Conservation (phyloP, 2,888 invertebrate genomes). For the Sipha maydis region DNA sequence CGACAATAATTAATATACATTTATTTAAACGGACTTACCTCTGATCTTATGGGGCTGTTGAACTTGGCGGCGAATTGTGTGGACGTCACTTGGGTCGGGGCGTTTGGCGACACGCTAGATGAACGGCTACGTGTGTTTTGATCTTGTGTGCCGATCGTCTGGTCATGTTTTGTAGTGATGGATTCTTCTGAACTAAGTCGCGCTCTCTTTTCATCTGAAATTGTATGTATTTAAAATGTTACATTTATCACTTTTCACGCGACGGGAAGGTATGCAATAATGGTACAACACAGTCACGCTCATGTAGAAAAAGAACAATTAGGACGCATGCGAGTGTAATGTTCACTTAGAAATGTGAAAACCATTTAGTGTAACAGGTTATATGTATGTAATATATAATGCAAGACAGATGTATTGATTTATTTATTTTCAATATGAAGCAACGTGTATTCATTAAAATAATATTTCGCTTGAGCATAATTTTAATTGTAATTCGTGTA, state of each 20-base stretch:
- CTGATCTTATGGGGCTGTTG: conserved; percentile 50
- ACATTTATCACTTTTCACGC: neutral
- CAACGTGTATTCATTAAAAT: neutral
- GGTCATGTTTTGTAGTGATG: conserved; percentile 39
- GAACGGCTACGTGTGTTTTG: conserved; percentile 51
- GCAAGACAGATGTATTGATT: neutral
- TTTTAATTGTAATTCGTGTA: neutral
- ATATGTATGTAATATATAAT: no score
- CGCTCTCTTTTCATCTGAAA: conserved; percentile 54
- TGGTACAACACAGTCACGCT: neutral
- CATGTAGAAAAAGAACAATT: neutral
- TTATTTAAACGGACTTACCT: conserved; percentile 44
- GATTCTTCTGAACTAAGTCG: conserved; percentile 49
- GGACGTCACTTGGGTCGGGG: conserved; percentile 55
- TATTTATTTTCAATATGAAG: neutral
- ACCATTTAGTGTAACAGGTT: no score
- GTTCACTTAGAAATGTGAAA: no score
- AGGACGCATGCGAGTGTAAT: no score
- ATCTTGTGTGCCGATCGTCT: conserved; percentile 41
- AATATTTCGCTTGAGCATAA: neutral
- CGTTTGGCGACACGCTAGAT: conserved; percentile 50
- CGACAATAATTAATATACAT: neutral
- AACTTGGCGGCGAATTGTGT: conserved; percentile 56
- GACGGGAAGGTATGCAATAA: neutral
- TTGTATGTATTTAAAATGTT: neutral